Evolutionary conservation across 2,888 invertebrate genomes (phyloP).

Genomic region (Thymelicus acteon): DNA sequence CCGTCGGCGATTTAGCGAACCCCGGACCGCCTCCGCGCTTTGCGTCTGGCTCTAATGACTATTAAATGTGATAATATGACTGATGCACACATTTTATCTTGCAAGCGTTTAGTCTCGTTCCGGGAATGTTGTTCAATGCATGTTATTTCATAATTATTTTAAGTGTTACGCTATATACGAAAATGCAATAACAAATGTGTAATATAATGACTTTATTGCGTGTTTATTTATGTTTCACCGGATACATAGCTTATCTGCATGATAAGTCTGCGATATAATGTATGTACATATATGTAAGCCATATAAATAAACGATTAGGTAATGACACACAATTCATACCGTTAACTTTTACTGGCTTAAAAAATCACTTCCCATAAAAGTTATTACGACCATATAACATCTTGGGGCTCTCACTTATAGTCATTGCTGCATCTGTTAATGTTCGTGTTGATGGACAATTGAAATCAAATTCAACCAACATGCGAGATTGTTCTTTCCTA

Average conservation of each 20-base stretch:
- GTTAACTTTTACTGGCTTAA: too few species aligned
- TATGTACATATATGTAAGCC: neutral
- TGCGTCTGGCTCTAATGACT: slow-evolving; percentile 33
- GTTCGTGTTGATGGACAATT: too few species aligned
- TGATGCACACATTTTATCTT: slow-evolving; percentile 14
- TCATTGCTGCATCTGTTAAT: too few species aligned
- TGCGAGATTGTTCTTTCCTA: too few species aligned
- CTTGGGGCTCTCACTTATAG: too few species aligned
- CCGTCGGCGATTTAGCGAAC: slow-evolving; percentile 55
- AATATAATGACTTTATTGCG: neutral
- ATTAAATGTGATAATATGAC: slow-evolving; percentile 20
- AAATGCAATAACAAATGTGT: neutral
- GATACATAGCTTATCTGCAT: slow-evolving; percentile 5
- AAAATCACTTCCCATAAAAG: too few species aligned
- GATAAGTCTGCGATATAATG: slow-evolving; percentile 4
- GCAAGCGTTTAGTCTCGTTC: slow-evolving; percentile 2
- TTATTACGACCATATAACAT: too few species aligned
- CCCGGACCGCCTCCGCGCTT: slow-evolving; percentile 31
- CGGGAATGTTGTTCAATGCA: neutral
- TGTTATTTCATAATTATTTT: neutral
- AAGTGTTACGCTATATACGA: neutral
- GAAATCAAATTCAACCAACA: too few species aligned
- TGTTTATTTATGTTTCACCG: neutral
- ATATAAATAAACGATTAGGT: neutral
- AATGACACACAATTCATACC: neutral